Evolutionary conservation across 2,888 invertebrate genomes (phyloP), one percentile per base, ranked within the genome.

Genomic region (Labia minor): DNA sequence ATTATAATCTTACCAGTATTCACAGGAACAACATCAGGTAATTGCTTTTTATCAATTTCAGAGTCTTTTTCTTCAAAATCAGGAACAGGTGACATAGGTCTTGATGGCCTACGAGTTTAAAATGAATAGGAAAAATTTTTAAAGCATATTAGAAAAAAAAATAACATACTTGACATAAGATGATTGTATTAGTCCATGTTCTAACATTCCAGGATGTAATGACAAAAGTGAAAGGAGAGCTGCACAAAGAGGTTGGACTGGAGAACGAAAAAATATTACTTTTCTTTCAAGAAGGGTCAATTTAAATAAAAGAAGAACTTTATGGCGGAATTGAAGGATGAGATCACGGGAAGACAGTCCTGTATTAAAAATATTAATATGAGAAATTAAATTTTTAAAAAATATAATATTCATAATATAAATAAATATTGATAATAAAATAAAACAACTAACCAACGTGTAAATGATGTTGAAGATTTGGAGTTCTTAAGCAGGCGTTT

Each of bases 291-390:
- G 81, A 64, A 99, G 80, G 67, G 98, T 79, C 67, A 98, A 80
- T 79, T 99, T 99, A 76, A 97, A 96, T 63, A 99, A 79, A 68
- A 96, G 80, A 65, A 99, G 79, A 37, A 92, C 89, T 81, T 96
- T 95, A 76, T 97, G 96, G 70, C 90, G 86, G 86, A 96, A 97
- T 71, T 85, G 85, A 70, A 89, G 82, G 65, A 95, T 84, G 72
- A 94, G 81, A 74, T 90, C 89, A 75, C 90, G 83, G 1, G 89
- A 86, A 61, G 92, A 90, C 71, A 95, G 80, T 71, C 92, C 94
- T 92, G 49, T 37, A 33, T 61, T 61, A 49, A 68, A 61, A 61
- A 64, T 64, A 70, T 64, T 6, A 69, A 61, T 18, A 49, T 18
- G 21, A 16, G 63, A 65, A 64, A 26, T 33, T 11, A 62, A 37